Conservation (phyloP, 2,113 vertebrate species). For the Sclerurus mexicanus region DNA sequence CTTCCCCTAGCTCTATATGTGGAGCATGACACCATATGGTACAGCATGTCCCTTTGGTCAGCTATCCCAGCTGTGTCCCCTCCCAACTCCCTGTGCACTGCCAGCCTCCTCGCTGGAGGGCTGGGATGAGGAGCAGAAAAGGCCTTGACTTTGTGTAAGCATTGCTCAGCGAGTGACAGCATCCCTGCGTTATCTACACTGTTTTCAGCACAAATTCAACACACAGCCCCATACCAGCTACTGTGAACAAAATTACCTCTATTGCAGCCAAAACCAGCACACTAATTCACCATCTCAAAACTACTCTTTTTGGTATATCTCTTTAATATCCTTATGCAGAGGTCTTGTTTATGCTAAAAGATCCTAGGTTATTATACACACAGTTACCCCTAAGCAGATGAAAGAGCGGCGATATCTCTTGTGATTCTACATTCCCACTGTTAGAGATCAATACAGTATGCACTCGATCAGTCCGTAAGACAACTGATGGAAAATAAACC, state of each 20-base stretch:
- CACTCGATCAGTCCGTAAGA: rapidly evolving
- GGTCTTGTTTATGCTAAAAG: neutral
- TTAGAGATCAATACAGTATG: neutral
- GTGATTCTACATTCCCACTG: neutral
- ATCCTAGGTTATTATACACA: neutral
- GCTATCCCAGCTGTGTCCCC: neutral
- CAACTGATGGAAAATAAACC: neutral
- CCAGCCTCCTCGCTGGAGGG: neutral
- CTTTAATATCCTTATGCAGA: neutral
- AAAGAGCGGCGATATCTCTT: neutral
- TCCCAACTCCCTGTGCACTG: neutral
- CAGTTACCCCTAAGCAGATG: neutral
- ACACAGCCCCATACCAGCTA: neutral
- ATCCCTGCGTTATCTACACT: neutral
- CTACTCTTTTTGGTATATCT: neutral
- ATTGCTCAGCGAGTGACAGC: neutral
- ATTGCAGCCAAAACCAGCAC: neutral
- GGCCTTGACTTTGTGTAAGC: neutral
- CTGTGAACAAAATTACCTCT: neutral
- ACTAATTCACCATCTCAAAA: neutral
- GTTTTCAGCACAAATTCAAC: neutral
- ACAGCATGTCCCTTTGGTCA: neutral
- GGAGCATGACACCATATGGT: neutral
- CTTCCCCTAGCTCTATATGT: neutral
- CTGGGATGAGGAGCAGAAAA: neutral